These are phyloP conservation scores for Apaloderma vittatum DNA, from an alignment of 2,113 vertebrate species.

Conservation along the genomic window DNA sequence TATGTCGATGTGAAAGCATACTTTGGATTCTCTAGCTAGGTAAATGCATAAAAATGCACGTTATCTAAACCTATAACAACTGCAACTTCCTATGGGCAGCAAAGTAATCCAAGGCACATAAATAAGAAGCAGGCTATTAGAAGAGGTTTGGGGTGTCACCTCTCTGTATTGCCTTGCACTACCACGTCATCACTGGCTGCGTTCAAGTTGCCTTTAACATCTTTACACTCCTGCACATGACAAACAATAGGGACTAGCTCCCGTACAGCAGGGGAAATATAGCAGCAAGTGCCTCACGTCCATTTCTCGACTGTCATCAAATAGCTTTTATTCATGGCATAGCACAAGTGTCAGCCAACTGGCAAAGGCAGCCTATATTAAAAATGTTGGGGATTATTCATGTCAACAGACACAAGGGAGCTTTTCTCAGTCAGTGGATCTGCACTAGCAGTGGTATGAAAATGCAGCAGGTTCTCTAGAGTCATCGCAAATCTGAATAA, in stretches of 20 bases:
- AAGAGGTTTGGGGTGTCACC: background rate
- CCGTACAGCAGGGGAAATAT: background rate
- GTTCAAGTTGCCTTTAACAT: background rate
- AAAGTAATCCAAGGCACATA: background rate
- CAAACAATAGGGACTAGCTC: slow-evolving; percentile 16
- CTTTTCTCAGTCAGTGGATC: slow-evolving; percentile 16
- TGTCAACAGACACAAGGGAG: slow-evolving; percentile 66
- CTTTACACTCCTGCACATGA: background rate
- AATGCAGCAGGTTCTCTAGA: slow-evolving; percentile 25
- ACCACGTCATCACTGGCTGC: background rate
- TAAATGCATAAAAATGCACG: background rate
- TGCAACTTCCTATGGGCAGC: background rate
- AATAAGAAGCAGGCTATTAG: background rate
- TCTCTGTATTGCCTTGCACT: background rate
- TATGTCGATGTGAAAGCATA: background rate
- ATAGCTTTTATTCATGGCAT: slow-evolving; percentile 69
- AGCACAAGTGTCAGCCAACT: slow-evolving; percentile 71
- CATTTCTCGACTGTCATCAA: slow-evolving; percentile 68
- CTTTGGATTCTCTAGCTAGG: background rate
- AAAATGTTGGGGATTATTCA: slow-evolving; percentile 65
- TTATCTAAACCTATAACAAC: background rate
- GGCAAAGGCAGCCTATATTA: slow-evolving; percentile 55
- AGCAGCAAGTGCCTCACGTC: slow-evolving; percentile 19
- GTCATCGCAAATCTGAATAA: slow-evolving; percentile 28
- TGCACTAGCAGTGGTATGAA: background rate